Evolutionary conservation across 2,113 vertebrate species (phyloP).

Genomic region (Nothobranchius furzeri): DNA sequence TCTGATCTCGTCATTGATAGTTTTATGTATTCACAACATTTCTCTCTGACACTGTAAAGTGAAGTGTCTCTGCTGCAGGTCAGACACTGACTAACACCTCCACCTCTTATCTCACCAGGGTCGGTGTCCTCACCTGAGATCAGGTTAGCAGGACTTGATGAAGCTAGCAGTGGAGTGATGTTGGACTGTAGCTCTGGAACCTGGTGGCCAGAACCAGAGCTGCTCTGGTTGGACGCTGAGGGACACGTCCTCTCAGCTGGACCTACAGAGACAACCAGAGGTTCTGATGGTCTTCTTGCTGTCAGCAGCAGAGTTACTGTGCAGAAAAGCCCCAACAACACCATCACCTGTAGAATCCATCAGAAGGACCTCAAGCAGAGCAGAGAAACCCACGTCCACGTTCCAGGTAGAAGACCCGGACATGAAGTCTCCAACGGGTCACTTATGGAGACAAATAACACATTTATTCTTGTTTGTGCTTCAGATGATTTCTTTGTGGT

Average conservation of each 20-base stretch:
- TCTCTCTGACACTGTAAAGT: too few relatives aligned
- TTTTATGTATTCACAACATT: too few relatives aligned
- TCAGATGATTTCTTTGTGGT: slow-evolving; percentile 7
- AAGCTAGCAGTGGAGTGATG: neutral
- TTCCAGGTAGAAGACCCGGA: neutral
- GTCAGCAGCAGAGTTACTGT: slow-evolving; percentile 27
- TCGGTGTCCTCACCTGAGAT: neutral
- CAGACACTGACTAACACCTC: too few relatives aligned
- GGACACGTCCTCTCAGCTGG: slow-evolving; percentile 18
- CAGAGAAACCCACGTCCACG: neutral
- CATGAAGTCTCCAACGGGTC: neutral
- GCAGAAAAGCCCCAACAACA: slow-evolving; percentile 1
- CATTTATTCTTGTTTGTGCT: neutral
- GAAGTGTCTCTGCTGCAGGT: too few relatives aligned
- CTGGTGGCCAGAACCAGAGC: slow-evolving; percentile 30
- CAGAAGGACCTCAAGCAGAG: slow-evolving; percentile 1
- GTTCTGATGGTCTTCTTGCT: neutral
- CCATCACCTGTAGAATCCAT: slow-evolving; percentile 5
- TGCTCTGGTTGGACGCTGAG: slow-evolving; percentile 15
- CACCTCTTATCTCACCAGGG: neutral
- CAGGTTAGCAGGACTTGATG: neutral
- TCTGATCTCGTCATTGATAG: too few relatives aligned
- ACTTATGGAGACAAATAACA: neutral
- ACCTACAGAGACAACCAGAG: slow-evolving; percentile 10
- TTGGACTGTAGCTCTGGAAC: neutral